phyloP scores from a whole-genome alignment of 2,113 vertebrate species.

The Peromyscus polionotus region DNA sequence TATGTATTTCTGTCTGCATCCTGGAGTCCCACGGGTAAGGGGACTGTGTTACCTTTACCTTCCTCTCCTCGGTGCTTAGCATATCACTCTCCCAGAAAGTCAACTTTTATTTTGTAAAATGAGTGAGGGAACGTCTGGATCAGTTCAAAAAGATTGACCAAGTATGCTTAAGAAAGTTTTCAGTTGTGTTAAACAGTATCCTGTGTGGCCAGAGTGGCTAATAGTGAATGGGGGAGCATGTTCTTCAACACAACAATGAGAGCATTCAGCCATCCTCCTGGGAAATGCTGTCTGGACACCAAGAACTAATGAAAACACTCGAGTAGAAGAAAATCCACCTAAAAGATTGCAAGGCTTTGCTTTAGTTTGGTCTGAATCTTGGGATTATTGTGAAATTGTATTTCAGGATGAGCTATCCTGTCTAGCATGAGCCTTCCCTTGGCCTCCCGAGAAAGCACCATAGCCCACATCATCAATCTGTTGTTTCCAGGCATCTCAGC shows the following conservation, averaged over 20 bases:
- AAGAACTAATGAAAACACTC: slow-evolving; percentile 61
- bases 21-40: neutral
- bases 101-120: neutral
- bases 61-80: neutral
- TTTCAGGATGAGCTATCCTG: slow-evolving; percentile 61
- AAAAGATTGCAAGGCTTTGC: neutral
- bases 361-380: neutral
- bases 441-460: slow-evolving; percentile 55
- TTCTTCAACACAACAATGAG: slow-evolving; percentile 51
- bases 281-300: slow-evolving; percentile 22
- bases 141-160: slow-evolving; percentile 10
- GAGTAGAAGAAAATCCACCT: slow-evolving; percentile 49
- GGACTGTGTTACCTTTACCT: neutral
- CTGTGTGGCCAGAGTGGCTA: slow-evolving; percentile 10
- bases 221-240: neutral
- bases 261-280: slow-evolving; percentile 46
- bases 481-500: slow-evolving; percentile 58
- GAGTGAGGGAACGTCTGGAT: slow-evolving; percentile 15
- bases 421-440: slow-evolving; percentile 76
- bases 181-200: neutral
- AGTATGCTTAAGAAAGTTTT: neutral
- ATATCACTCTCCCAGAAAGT: neutral
- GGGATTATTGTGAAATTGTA: slow-evolving; percentile 15
- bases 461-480: slow-evolving; percentile 18
- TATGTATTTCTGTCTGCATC: neutral